These are phyloP conservation scores for Brotula barbata DNA, from an alignment of 2,797 vertebrate genomes.

Conservation along the genomic window DNA sequence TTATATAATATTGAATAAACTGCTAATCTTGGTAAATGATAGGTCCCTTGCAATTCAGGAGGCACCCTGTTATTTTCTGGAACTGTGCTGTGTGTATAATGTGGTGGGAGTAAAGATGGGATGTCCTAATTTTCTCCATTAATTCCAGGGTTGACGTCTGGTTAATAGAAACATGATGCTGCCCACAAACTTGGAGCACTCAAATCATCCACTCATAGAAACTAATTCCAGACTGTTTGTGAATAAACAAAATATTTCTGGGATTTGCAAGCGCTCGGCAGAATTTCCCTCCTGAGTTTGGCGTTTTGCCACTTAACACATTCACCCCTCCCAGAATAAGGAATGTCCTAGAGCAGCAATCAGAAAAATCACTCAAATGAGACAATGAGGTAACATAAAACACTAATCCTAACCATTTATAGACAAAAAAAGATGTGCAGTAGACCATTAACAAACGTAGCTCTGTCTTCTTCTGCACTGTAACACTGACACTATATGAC, in stretches of 20 bases:
- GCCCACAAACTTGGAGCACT: slow-evolving; percentile 34
- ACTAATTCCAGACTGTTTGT: slow-evolving; percentile 59
- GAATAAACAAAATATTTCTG: slow-evolving; percentile 62
- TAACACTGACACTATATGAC: too few species aligned
- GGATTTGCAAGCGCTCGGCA: slow-evolving; percentile 41
- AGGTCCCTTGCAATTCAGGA: slow-evolving; percentile 3
- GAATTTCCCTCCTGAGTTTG: slow-evolving; percentile 20
- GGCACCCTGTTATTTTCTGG: background rate
- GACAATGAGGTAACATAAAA: background rate
- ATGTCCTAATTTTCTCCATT: slow-evolving; percentile 35
- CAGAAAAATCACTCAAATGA: slow-evolving; percentile 33
- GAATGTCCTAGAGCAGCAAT: slow-evolving; percentile 26
- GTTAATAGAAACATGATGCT: slow-evolving; percentile 49
- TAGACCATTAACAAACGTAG: too few species aligned
- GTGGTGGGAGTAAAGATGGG: slow-evolving; percentile 9
- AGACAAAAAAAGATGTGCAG: too few species aligned
- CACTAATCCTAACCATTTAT: slow-evolving; percentile 22
- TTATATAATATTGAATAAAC: too few species aligned
- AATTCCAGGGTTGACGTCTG: slow-evolving; percentile 49
- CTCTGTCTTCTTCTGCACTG: too few species aligned
- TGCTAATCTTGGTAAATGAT: slow-evolving; percentile 2
- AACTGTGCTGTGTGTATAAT: background rate
- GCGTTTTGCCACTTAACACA: slow-evolving; percentile 48
- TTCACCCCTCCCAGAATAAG: slow-evolving; percentile 40
- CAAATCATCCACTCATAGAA: slow-evolving; percentile 52